These are phyloP conservation scores for Amphiduros pacificus DNA, from an alignment of 2,888 invertebrate species.

Conservation along the genomic window DNA sequence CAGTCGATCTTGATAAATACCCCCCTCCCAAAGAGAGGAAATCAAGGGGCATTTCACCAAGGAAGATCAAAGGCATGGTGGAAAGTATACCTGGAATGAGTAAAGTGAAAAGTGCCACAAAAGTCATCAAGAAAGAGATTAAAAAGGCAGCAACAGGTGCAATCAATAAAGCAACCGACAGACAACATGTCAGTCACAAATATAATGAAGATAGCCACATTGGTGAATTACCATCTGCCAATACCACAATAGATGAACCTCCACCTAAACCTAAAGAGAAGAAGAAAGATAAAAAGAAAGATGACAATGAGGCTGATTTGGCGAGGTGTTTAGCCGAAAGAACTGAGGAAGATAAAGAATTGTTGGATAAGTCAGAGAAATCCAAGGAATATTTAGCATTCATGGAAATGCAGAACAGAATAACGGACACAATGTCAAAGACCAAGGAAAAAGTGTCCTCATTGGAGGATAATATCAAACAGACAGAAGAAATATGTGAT, in stretches of 20 bases:
- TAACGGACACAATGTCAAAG: neutral
- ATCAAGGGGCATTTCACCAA: slow-evolving; percentile 11
- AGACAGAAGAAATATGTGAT: slow-evolving; percentile 9
- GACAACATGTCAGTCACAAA: too few relatives aligned
- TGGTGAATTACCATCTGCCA: too few relatives aligned
- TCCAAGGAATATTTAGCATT: slow-evolving; percentile 16
- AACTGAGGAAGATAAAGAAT: too few relatives aligned
- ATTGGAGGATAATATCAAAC: slow-evolving; percentile 5
- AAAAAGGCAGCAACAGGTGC: too few relatives aligned
- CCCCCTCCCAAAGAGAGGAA: slow-evolving; percentile 15
- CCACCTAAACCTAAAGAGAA: slow-evolving; percentile 3
- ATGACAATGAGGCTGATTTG: slow-evolving; percentile 11
- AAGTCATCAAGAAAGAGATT: too few relatives aligned
- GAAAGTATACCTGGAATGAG: neutral
- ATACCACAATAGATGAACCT: too few relatives aligned
- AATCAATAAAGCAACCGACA: too few relatives aligned
- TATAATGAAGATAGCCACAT: too few relatives aligned
- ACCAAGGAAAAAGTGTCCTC: slow-evolving; percentile 6
- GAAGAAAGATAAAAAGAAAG: slow-evolving; percentile 17
- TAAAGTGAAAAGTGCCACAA: too few relatives aligned
- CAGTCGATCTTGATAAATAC: too few relatives aligned
- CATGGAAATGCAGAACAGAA: slow-evolving; percentile 17
- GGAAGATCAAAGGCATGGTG: slow-evolving; percentile 15
- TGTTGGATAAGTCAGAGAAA: neutral
- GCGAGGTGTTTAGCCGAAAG: too few relatives aligned